Conservation (phyloP, 37 sponge, comb jelly and placozoan genomes). For the Ianthella basta region DNA sequence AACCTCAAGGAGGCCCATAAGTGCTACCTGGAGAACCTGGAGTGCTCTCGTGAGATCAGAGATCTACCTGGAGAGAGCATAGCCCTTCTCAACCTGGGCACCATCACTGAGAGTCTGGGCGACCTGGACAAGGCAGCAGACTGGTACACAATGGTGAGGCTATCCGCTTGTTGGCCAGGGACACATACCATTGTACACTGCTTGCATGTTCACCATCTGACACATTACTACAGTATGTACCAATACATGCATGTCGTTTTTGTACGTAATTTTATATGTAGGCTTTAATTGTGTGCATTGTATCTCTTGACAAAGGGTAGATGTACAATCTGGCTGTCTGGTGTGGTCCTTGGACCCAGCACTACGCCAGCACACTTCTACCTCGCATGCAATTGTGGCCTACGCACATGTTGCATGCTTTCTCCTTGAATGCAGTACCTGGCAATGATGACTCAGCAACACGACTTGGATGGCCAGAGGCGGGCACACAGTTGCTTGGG, state of each 20-base stretch:
- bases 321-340: too few species aligned
- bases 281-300: too few species aligned
- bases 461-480: slow-evolving; percentile 44
- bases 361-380: too few species aligned
- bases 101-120: slow-evolving; percentile 50
- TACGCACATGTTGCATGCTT: neutral
- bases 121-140: slow-evolving; percentile 51
- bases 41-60: slow-evolving; percentile 28
- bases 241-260: neutral
- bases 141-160: slow-evolving; percentile 75
- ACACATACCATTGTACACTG: neutral
- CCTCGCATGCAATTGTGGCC: too few species aligned
- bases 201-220: neutral
- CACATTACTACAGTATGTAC: too few species aligned
- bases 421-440: slow-evolving; percentile 36
- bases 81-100: slow-evolving; percentile 63
- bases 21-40: slow-evolving; percentile 59
- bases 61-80: slow-evolving; percentile 41
- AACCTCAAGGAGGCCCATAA: slow-evolving; percentile 60
- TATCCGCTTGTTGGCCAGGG: too few species aligned
- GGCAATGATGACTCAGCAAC: slow-evolving; percentile 40
- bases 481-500: slow-evolving; percentile 51
- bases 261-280: too few species aligned
- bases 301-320: too few species aligned
- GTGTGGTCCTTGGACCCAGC: too few species aligned